Conservation (phyloP, 2,888 invertebrate genomes). For the Thalpophila matura region DNA sequence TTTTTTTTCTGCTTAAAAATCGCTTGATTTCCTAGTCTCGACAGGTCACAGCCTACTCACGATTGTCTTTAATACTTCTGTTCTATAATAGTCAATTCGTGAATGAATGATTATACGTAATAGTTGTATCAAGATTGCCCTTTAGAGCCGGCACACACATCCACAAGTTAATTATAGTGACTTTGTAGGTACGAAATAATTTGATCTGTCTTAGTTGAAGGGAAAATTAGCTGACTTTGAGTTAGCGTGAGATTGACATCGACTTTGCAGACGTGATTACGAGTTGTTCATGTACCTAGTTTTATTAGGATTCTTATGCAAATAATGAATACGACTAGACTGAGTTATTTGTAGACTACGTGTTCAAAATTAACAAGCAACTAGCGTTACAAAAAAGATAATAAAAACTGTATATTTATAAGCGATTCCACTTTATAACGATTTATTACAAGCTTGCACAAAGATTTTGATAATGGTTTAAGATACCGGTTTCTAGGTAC, state of each 20-base stretch:
- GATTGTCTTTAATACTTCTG: conserved; percentile 45
- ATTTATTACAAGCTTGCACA: not conserved
- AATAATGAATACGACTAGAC: conserved; percentile 41
- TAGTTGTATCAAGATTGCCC: conserved; percentile 56
- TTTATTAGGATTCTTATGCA: conserved; percentile 60
- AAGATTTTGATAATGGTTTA: not conserved
- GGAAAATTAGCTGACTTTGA: conserved; percentile 32
- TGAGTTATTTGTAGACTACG: conserved; percentile 39
- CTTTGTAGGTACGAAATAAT: conserved; percentile 20
- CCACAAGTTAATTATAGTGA: conserved; percentile 23
- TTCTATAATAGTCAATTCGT: conserved; percentile 75
- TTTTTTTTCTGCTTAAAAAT: conserved; percentile 68
- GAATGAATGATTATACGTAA: conserved; percentile 75
- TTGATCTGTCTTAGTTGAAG: conserved; percentile 29
- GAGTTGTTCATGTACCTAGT: conserved; percentile 24
- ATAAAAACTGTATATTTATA: conserved; percentile 9
- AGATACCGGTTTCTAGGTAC: too few relatives aligned
- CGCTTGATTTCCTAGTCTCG: conserved; percentile 70
- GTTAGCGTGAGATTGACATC: conserved; percentile 24
- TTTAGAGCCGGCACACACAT: conserved; percentile 27
- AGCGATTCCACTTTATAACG: not conserved
- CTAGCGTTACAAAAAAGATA: conserved; percentile 12
- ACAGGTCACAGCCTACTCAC: conserved; percentile 57
- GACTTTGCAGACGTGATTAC: conserved; percentile 24
- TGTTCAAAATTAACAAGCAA: conserved; percentile 41